Conservation (phyloP, 2,797 vertebrate species). For the Falco peregrinus region DNA sequence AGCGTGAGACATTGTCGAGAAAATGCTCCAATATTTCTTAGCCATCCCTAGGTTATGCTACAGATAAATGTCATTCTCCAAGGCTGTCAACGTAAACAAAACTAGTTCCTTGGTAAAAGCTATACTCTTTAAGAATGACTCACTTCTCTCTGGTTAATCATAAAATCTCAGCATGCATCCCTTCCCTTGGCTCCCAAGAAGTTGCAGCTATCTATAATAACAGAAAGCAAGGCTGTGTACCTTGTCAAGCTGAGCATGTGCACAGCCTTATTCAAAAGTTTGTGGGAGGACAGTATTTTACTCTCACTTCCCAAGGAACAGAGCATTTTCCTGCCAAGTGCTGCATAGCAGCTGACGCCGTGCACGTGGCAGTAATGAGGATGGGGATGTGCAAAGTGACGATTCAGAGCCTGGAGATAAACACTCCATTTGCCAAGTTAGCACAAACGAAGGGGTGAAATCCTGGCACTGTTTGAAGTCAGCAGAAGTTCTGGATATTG, state of each 20-base stretch:
- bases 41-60: background rate
- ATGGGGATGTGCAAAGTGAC: background rate
- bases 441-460: background rate
- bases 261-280: background rate
- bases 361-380: background rate
- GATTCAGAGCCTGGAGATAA: background rate
- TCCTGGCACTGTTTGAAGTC: background rate
- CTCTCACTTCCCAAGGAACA: background rate
- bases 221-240: constrained; percentile 17
- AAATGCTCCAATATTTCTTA: background rate
- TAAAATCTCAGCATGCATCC: constrained; percentile 7
- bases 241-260: background rate
- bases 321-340: constrained; percentile 6
- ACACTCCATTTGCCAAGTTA: background rate
- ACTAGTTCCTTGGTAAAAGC: background rate
- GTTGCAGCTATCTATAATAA: constrained; percentile 17
- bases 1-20: background rate
- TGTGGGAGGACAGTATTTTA: constrained; percentile 12
- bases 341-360: background rate
- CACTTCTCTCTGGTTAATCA: constrained; percentile 44
- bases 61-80: constrained; percentile 22
- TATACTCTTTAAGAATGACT: constrained; percentile 4
- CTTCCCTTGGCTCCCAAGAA: constrained; percentile 12
- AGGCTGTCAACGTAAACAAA: constrained; percentile 9
- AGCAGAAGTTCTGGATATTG: background rate